These are phyloP conservation scores for Balaeniceps rex DNA, from an alignment of 2,113 vertebrate genomes.

Conservation along the genomic window DNA sequence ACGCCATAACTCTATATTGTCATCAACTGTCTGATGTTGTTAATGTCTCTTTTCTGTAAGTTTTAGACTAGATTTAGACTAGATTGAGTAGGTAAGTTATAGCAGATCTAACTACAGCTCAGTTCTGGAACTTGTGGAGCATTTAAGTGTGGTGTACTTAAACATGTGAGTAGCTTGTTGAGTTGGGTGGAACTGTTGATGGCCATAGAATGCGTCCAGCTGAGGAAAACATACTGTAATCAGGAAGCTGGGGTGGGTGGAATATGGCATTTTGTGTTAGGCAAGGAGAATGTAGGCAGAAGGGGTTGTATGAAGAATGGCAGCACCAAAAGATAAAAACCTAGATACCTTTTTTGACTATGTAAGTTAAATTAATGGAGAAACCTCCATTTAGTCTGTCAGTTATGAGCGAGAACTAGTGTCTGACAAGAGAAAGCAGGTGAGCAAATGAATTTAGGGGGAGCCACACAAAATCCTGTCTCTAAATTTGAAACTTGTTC, in stretches of 20 bases:
- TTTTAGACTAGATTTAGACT: not conserved
- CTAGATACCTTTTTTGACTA: accelerated
- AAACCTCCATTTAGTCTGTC: not conserved
- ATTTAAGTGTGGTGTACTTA: not conserved
- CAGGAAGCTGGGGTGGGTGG: not conserved
- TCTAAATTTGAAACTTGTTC: not conserved
- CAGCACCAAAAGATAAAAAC: not conserved
- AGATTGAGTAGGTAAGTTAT: not conserved
- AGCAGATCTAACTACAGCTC: not conserved
- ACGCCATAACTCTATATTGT: not conserved
- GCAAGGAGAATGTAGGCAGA: not conserved
- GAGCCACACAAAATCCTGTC: not conserved
- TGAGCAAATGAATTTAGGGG: not conserved
- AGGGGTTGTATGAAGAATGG: not conserved
- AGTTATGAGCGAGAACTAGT: not conserved
- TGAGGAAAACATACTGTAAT: not conserved
- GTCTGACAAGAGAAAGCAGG: not conserved
- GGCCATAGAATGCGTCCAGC: not conserved
- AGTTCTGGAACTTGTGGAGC: not conserved
- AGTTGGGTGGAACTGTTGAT: not conserved
- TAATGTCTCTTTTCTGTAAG: not conserved
- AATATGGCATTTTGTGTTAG: not conserved
- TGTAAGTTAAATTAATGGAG: accelerated
- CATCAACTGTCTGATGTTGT: not conserved
- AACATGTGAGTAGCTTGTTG: not conserved